These are phyloP conservation scores for Ibidorhyncha struthersii DNA, from an alignment of 2,113 vertebrate genomes.

Conservation along the genomic window DNA sequence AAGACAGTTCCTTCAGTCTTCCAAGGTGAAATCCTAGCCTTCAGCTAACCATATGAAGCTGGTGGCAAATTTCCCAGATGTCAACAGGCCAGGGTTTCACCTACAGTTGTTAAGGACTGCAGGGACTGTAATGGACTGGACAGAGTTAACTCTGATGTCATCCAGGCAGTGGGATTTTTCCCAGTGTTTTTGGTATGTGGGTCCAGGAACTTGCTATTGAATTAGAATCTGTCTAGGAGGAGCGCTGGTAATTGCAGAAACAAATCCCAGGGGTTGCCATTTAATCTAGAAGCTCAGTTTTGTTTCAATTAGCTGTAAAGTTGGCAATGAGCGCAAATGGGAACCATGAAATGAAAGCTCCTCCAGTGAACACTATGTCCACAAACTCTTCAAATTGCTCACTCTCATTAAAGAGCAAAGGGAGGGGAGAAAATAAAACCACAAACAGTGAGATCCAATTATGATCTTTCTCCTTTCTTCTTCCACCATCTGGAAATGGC, in stretches of 20 bases:
- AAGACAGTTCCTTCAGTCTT: background rate
- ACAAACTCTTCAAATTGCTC: slow-evolving; percentile 22
- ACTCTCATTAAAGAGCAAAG: slow-evolving; percentile 1
- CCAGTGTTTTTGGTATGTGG: slow-evolving; percentile 10
- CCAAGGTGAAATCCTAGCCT: slow-evolving; percentile 42
- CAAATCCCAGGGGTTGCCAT: slow-evolving; percentile 52
- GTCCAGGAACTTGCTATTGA: slow-evolving; percentile 40
- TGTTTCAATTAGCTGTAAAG: slow-evolving; percentile 64
- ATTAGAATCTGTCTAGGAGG: slow-evolving; percentile 43
- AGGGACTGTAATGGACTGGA: background rate
- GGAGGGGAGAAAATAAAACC: slow-evolving; percentile 31
- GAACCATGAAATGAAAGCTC: slow-evolving; percentile 51
- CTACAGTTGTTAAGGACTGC: background rate
- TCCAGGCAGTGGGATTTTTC: slow-evolving; percentile 29
- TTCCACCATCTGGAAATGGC: background rate
- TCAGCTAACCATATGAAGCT: background rate
- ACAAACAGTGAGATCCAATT: slow-evolving; percentile 36
- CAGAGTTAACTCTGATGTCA: slow-evolving; percentile 58
- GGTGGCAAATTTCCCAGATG: slow-evolving; percentile 45
- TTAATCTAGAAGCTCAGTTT: slow-evolving; percentile 60
- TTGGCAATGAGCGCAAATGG: slow-evolving; percentile 44
- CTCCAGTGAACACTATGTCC: slow-evolving; percentile 19
- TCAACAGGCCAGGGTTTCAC: background rate
- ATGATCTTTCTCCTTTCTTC: slow-evolving; percentile 33
- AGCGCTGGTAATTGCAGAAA: slow-evolving; percentile 46